These are phyloP conservation scores for Lampris incognitus DNA, from an alignment of 2,113 vertebrate species.

Conservation along the genomic window DNA sequence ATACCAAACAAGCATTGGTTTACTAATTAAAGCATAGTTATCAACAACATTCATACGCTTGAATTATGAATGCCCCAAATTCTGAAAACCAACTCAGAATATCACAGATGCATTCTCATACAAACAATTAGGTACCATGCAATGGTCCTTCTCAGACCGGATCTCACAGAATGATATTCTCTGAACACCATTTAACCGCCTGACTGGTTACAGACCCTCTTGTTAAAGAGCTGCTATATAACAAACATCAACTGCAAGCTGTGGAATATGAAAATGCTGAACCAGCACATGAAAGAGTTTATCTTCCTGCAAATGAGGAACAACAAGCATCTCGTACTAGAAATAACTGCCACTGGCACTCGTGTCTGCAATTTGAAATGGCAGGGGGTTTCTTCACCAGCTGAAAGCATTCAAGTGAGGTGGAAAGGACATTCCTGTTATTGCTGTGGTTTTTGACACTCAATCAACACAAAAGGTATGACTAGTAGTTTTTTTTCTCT, in stretches of 20 bases:
- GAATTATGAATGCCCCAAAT: no score
- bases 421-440: neutral
- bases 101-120: no score
- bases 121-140: no score
- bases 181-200: no score
- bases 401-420: slow-evolving; percentile 15
- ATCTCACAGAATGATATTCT: no score
- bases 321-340: slow-evolving; percentile 9
- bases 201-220: no score
- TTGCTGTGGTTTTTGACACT: neutral
- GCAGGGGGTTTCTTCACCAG: slow-evolving; percentile 6
- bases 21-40: no score
- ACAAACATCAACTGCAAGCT: slow-evolving; percentile 22
- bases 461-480: neutral
- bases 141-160: no score
- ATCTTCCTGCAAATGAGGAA: slow-evolving; percentile 52
- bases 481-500: neutral
- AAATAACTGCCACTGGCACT: slow-evolving; percentile 29
- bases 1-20: no score
- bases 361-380: slow-evolving; percentile 1
- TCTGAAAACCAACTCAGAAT: no score
- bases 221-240: neutral
- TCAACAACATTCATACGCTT: no score
- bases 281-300: neutral
- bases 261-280: slow-evolving; percentile 22